A percentile compares a stretch with the other conserved stretches of the same genome.
Evolutionary conservation across 1,140 invertebrate species (phyloP).

Genomic region (Kradibia gibbosae): DNA sequence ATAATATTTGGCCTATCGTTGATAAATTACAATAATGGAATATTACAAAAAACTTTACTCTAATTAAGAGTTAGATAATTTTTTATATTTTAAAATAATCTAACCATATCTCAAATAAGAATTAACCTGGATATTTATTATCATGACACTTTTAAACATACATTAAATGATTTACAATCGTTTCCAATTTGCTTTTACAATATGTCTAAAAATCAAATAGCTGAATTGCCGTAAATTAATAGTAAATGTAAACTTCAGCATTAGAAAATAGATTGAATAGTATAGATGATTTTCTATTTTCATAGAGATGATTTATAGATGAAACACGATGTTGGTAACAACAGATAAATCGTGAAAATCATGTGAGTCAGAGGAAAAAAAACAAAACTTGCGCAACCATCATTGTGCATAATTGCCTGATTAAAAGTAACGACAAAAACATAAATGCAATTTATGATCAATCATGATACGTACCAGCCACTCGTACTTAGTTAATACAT

Average conservation of each 20-base stretch:
- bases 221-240: not conserved
- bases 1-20: too few relatives aligned
- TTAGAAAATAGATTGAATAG: not conserved
- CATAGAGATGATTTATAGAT: slow-evolving; percentile 36
- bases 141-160: not conserved
- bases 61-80: too few relatives aligned
- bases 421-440: slow-evolving; percentile 68
- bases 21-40: too few relatives aligned
- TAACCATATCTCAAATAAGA: too few relatives aligned
- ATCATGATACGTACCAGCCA: slow-evolving; percentile 57
- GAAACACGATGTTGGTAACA: slow-evolving; percentile 9
- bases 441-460: slow-evolving; percentile 71
- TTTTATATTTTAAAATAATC: too few relatives aligned
- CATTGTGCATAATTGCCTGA: slow-evolving; percentile 65
- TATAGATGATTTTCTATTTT: not conserved
- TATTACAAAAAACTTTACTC: too few relatives aligned
- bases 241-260: not conserved
- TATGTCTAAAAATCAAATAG: not conserved
- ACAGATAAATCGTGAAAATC: slow-evolving; percentile 37
- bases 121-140: not conserved
- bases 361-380: not conserved
- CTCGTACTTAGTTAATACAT: not conserved
- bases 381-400: slow-evolving; percentile 49
- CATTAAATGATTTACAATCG: not conserved
- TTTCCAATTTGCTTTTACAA: not conserved